These are phyloP conservation scores for Hestina assimilis DNA, from an alignment of 1,140 invertebrate species.

Conservation along the genomic window DNA sequence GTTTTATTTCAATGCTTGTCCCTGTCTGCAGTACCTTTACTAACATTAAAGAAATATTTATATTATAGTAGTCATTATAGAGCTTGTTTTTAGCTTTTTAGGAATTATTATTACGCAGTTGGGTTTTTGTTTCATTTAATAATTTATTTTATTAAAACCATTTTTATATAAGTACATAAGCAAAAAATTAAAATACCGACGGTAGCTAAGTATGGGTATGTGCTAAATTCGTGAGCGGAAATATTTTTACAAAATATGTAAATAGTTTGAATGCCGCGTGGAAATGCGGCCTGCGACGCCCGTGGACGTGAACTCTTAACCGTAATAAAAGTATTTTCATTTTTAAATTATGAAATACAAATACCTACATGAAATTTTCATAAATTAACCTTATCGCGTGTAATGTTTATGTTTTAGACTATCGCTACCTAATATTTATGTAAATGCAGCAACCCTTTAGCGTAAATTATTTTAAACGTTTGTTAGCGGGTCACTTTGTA, in stretches of 20 bases:
- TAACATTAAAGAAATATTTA: too few species aligned
- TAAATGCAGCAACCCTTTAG: conserved; percentile 61
- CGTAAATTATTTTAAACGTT: conserved; percentile 65
- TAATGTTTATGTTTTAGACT: conserved; percentile 69
- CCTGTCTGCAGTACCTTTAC: too few species aligned
- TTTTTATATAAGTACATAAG: too few species aligned
- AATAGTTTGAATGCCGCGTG: conserved; percentile 32
- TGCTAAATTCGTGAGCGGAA: neutral
- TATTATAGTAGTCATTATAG: too few species aligned
- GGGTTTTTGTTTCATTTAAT: neutral
- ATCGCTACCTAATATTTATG: conserved; percentile 68
- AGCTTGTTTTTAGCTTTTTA: too few species aligned
- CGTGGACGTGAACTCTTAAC: conserved; percentile 31
- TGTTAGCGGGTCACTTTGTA: conserved; percentile 54
- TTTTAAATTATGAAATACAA: conserved; percentile 58
- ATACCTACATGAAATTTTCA: conserved; percentile 55
- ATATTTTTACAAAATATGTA: conserved; percentile 29
- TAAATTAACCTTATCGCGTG: conserved; percentile 70
- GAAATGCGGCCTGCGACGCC: conserved; percentile 28
- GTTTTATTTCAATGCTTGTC: too few species aligned
- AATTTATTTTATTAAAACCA: neutral
- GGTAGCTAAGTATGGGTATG: neutral
- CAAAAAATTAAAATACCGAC: neutral
- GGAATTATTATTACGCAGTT: neutral
- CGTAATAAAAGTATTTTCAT: conserved; percentile 44